A percentile compares a stretch with the other conserved stretches of the same genome.
phyloP scores from a whole-genome alignment of 2,797 vertebrate species.

The Neosilurus hyrtlii region DNA sequence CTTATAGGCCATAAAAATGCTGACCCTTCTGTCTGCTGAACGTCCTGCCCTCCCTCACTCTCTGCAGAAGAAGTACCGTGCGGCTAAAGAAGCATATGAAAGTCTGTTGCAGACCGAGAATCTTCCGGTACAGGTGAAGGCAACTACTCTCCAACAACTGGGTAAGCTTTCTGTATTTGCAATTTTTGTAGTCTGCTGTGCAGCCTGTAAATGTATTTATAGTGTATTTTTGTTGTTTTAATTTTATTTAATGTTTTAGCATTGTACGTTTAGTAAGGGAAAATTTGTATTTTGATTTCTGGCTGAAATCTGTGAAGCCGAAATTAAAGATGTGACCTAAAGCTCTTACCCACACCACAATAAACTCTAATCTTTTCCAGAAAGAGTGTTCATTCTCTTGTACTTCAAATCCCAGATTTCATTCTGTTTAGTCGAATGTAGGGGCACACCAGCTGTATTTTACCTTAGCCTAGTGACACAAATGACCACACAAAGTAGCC shows the following conservation, averaged over 20 bases:
- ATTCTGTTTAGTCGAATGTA: background rate
- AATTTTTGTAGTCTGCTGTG: background rate
- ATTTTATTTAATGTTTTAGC: background rate
- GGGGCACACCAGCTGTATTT: background rate
- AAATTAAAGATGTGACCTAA: background rate
- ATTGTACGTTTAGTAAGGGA: background rate
- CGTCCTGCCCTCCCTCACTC: conserved; percentile 36
- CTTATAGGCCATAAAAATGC: conserved; percentile 64
- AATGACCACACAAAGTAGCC: background rate
- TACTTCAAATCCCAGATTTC: background rate
- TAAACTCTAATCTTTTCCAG: background rate
- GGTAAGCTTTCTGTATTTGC: conserved; percentile 74
- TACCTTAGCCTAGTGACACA: conserved; percentile 15
- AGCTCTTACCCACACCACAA: background rate
- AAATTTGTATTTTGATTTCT: background rate
- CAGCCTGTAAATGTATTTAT: background rate
- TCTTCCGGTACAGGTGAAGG: conserved; percentile 97
- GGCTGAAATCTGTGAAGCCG: background rate
- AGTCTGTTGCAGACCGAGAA: conserved; percentile 92
- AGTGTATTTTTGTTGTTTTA: background rate
- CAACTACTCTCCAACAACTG: conserved; percentile 94
- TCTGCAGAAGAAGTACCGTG: conserved; percentile 93
- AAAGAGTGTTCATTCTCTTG: background rate
- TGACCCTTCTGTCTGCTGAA: conserved; percentile 62
- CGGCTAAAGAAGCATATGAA: conserved; percentile 97